These are phyloP conservation scores for Neocrepidodera transversa DNA, from an alignment of 2,888 invertebrate genomes.

Conservation along the genomic window DNA sequence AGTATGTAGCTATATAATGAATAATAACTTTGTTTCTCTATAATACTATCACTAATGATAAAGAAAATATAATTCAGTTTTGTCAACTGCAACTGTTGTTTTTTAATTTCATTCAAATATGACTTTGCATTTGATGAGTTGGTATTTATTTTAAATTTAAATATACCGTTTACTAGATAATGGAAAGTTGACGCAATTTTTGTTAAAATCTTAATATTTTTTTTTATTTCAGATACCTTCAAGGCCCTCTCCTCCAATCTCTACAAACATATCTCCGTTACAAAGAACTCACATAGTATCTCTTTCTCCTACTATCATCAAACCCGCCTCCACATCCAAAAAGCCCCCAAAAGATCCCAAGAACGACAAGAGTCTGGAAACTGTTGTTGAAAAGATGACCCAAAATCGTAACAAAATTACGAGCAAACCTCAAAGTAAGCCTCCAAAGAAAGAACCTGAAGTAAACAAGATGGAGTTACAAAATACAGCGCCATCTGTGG, in stretches of 20 bases:
- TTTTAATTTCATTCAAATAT: too few relatives aligned
- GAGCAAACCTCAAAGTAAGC: constrained; percentile 16
- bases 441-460: neutral
- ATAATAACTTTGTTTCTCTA: neutral
- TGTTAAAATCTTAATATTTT: too few relatives aligned
- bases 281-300: constrained; percentile 26
- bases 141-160: too few relatives aligned
- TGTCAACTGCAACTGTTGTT: too few relatives aligned
- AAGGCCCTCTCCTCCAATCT: constrained; percentile 27
- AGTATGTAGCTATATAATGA: too few relatives aligned
- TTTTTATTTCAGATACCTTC: constrained; percentile 30
- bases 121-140: too few relatives aligned
- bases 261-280: constrained; percentile 29
- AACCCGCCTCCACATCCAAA: constrained; percentile 29
- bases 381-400: constrained; percentile 56
- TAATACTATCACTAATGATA: too few relatives aligned
- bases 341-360: constrained; percentile 46
- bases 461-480: constrained; percentile 3
- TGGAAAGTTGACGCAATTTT: too few relatives aligned
- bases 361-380: constrained; percentile 56
- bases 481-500: neutral
- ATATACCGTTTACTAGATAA: too few relatives aligned
- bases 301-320: constrained; percentile 25
- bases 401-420: constrained; percentile 54
- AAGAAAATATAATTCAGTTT: neutral